Evolutionary conservation across 2,113 vertebrate genomes (phyloP), one percentile per base, ranked within the genome.

Genomic region (Lucifuga dentata): DNA sequence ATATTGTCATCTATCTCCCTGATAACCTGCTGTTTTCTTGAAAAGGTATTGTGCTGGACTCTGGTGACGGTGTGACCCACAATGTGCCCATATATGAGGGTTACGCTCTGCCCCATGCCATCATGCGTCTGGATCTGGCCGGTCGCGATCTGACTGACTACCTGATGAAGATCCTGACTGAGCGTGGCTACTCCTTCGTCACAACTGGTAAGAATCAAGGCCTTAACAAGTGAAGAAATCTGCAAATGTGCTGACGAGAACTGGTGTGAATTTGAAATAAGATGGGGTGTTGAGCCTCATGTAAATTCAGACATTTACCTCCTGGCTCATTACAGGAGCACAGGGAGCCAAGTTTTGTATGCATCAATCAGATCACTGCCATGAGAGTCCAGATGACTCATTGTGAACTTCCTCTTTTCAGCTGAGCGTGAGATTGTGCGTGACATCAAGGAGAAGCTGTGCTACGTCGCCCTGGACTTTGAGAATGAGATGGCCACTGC

Each of bases 161-260:
- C 94, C 95, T 98, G 93, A 99, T 99, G 97, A 99, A 99, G 91
- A 99, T 99, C 90, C 95, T 99, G 83, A 99, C 98, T 0, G 98
- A 99, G 91, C 94, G 98, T 78, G 98, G 98, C 87, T 99, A 99
- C 86, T 96, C 95, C 24, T 99, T 99, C 1, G 96, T 98, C 83
- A 99, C 98, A 70, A 99, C 98, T 8, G 98, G 98, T 98, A 92
- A 68, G 74, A 51, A 15, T 29, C 7, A 29, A 29, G 7, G 26
- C 26, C 26, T 29, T 7, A 29, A 29, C 3, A 29, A 29, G 7
- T n/a, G n/a, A n/a, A n/a, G n/a, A n/a, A n/a, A n/a, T n/a, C n/a
- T n/a, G n/a, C n/a, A n/a, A n/a, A n/a, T n/a, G n/a, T n/a, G n/a
- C n/a, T n/a, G n/a, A n/a, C n/a, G n/a, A n/a, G n/a, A n/a, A n/a